Percentiles rank a stretch among this genome's conserved stretches.
Conservation (phyloP, 1,140 invertebrate species). For the Ips nitidus region DNA sequence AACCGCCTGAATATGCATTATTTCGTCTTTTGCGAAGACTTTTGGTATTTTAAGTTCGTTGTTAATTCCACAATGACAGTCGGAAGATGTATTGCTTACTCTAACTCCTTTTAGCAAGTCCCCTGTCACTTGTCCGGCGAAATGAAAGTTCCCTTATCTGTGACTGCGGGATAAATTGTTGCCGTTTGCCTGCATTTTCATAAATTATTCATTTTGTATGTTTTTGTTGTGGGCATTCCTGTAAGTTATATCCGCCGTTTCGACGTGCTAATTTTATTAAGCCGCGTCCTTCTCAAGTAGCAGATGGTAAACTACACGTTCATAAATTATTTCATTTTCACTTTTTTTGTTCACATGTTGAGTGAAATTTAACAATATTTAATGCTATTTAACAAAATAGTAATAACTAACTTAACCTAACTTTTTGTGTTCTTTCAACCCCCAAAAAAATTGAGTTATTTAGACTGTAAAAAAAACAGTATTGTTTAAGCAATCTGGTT, state of each 20-base stretch:
- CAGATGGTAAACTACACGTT: neutral
- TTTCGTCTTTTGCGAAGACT: conserved; percentile 28
- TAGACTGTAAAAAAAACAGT: too few relatives aligned
- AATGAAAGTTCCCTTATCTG: conserved; percentile 20
- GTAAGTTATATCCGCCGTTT: neutral
- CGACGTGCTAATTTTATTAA: conserved; percentile 17
- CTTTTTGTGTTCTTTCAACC: neutral
- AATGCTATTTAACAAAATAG: neutral
- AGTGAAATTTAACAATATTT: neutral
- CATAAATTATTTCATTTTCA: neutral
- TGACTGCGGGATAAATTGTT: conserved; percentile 24
- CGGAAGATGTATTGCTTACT: conserved; percentile 26
- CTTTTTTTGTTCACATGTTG: neutral
- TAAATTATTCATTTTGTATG: conserved; percentile 26
- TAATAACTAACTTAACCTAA: neutral
- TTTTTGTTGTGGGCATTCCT: conserved; percentile 10
- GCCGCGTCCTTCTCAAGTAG: neutral
- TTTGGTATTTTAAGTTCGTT: conserved; percentile 29
- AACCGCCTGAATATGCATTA: conserved; percentile 28
- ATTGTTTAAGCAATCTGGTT: too few relatives aligned
- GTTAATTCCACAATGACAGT: conserved; percentile 32
- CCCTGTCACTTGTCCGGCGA: conserved; percentile 29
- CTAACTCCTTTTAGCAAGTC: conserved; percentile 29
- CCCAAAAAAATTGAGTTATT: too few relatives aligned
- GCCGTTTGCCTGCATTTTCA: conserved; percentile 19